phyloP scores from a whole-genome alignment of 2,888 invertebrate genomes.

The Perithous albicinctus region DNA sequence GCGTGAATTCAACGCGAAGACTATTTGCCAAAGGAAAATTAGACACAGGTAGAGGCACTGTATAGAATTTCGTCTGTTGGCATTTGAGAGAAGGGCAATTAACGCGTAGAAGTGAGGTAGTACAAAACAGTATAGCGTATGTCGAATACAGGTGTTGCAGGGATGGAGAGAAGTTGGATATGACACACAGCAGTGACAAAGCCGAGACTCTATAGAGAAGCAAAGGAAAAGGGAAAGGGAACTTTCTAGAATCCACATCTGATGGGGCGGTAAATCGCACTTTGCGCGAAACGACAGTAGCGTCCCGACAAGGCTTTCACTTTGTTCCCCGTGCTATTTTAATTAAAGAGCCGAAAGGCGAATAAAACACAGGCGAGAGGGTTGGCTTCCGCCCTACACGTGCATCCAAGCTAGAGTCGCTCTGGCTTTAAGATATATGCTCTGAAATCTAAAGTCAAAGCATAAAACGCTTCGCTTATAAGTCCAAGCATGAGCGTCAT shows the following conservation, averaged over 20 bases:
- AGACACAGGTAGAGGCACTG: conserved; percentile 4
- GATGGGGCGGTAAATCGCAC: conserved; percentile 51
- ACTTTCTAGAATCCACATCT: conserved; percentile 56
- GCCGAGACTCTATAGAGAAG: conserved; percentile 39
- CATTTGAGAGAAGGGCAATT: conserved; percentile 39
- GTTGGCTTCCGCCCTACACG: conserved; percentile 45
- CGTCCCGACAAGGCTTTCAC: conserved; percentile 66
- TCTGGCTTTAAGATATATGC: not conserved
- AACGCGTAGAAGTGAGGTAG: conserved; percentile 16
- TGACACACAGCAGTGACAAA: conserved; percentile 54
- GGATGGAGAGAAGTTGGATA: conserved; percentile 31
- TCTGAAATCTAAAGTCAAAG: not conserved
- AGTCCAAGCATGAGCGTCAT: conserved; percentile 5
- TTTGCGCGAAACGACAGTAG: conserved; percentile 50
- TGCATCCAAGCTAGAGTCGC: conserved; percentile 18
- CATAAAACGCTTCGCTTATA: conserved; percentile 20
- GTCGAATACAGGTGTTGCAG: conserved; percentile 46
- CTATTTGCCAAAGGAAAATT: conserved; percentile 38
- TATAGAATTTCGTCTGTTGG: conserved; percentile 26
- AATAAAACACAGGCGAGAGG: conserved; percentile 68
- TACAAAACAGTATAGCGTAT: conserved; percentile 28
- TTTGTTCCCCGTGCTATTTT: conserved; percentile 74
- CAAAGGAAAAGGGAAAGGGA: conserved; percentile 54
- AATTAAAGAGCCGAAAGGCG: conserved; percentile 76
- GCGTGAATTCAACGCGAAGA: conserved; percentile 19